Evolutionary conservation across 2,797 vertebrate genomes (phyloP).

Genomic region (Trachops cirrhosus): DNA sequence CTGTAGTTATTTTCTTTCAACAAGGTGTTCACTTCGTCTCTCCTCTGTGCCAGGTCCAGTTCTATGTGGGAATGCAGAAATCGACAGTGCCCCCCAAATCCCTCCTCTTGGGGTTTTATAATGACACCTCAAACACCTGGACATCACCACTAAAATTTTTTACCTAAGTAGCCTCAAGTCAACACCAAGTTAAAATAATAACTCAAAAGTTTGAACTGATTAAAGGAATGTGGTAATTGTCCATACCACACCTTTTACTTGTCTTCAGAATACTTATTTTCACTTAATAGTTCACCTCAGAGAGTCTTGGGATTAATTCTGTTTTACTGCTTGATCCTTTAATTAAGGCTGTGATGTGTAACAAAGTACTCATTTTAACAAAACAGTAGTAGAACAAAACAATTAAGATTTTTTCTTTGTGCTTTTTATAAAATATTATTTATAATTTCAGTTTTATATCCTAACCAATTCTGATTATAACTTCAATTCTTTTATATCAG

Average conservation of each 20-base stretch:
- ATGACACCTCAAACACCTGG: neutral
- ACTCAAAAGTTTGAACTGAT: neutral
- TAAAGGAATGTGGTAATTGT: neutral
- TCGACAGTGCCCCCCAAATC: neutral
- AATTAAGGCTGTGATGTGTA: neutral
- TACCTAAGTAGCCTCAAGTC: neutral
- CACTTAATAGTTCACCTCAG: neutral
- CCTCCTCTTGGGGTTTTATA: neutral
- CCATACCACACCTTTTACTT: neutral
- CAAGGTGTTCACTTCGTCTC: neutral
- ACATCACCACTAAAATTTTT: neutral
- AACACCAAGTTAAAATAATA: neutral
- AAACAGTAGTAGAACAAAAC: neutral
- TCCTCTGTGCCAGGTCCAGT: neutral
- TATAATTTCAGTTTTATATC: neutral
- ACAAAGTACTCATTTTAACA: neutral
- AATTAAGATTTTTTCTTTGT: neutral
- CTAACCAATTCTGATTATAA: neutral
- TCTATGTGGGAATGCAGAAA: neutral
- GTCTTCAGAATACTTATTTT: neutral
- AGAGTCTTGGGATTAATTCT: neutral
- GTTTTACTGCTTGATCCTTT: neutral
- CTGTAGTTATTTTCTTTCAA: neutral
- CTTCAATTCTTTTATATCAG: neutral
- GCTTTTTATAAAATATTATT: constrained; percentile 21